Evolutionary conservation across 2,797 vertebrate genomes (phyloP).

Genomic region (Gymnopithys bicolor): DNA sequence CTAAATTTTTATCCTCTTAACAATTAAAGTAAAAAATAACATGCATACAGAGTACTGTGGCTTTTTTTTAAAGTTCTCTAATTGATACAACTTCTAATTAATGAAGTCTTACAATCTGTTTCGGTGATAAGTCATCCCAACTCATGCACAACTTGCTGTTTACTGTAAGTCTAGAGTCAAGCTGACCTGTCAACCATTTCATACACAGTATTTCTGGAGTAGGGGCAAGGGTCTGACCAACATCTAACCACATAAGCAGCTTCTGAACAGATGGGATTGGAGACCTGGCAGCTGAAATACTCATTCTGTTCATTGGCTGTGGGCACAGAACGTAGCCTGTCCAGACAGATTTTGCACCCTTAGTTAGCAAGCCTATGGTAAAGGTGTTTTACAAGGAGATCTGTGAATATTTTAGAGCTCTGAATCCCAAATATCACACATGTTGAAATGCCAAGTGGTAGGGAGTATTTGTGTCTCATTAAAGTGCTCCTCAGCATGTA

Average conservation of each 20-base stretch:
- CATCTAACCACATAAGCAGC: constrained; percentile 32
- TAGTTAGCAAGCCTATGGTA: background rate
- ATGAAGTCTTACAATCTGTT: background rate
- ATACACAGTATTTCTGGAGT: background rate
- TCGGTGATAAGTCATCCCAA: background rate
- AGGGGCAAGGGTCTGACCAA: constrained; percentile 14
- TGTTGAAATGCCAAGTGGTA: background rate
- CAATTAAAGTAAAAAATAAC: constrained; percentile 29
- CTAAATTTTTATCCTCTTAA: background rate
- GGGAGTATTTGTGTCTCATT: background rate
- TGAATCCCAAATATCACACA: background rate
- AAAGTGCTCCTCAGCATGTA: background rate
- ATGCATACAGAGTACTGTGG: background rate
- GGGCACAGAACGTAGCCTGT: background rate
- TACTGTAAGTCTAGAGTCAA: background rate
- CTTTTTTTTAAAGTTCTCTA: background rate
- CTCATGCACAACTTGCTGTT: background rate
- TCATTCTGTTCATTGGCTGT: background rate
- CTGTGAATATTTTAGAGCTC: background rate
- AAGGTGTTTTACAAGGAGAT: constrained; percentile 4
- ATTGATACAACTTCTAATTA: constrained; percentile 39
- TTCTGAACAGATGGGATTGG: constrained; percentile 43
- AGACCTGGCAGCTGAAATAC: constrained; percentile 4
- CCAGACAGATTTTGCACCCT: constrained; percentile 13
- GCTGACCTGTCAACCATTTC: background rate